Conservation (phyloP, 2,113 vertebrate species). For the Podiceps cristatus region DNA sequence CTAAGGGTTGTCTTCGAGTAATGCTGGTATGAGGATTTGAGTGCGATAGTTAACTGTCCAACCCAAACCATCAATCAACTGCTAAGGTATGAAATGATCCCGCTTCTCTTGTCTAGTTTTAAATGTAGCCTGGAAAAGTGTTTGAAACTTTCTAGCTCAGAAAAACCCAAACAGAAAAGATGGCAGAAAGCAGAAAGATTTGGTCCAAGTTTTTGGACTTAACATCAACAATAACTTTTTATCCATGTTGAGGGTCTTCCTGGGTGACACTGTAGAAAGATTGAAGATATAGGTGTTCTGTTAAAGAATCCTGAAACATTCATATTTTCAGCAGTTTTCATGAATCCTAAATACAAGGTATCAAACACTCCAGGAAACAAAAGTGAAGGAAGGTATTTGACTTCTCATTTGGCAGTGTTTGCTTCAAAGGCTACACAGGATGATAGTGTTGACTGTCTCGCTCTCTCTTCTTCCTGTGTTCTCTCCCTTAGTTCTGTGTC, state of each 20-base stretch:
- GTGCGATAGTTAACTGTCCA: background rate
- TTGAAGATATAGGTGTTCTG: background rate
- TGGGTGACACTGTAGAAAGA: background rate
- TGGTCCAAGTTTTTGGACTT: background rate
- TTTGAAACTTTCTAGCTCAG: background rate
- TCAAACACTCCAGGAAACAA: background rate
- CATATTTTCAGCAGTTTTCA: background rate
- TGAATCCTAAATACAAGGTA: background rate
- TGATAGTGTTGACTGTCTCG: background rate
- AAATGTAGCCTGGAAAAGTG: background rate
- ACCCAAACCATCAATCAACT: background rate
- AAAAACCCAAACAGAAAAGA: background rate
- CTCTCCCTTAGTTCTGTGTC: background rate
- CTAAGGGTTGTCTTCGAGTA: background rate
- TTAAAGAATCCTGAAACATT: background rate
- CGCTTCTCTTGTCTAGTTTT: background rate
- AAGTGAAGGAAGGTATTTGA: background rate
- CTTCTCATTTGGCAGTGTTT: background rate
- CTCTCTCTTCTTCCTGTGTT: background rate
- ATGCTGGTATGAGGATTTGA: background rate
- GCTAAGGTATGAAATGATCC: background rate
- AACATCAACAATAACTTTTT: background rate
- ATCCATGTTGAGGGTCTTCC: background rate
- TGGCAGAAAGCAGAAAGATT: background rate
- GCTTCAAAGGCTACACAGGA: background rate